Evolutionary conservation across 1,140 invertebrate species (phyloP).

Genomic region (Parapsyche elsis): DNA sequence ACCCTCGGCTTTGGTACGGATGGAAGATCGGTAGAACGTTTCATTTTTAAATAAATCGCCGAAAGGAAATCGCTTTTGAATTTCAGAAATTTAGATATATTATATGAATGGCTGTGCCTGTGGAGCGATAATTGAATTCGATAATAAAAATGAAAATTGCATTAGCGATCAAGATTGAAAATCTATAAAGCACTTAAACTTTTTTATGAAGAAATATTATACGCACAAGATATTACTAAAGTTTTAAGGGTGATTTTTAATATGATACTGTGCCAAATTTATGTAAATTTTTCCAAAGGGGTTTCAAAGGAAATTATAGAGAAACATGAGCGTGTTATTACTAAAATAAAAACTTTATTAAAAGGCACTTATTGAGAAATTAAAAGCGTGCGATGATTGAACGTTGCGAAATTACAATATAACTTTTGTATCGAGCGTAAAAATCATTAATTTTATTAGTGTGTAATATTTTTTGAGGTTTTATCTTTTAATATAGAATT

Average conservation of each 20-base stretch:
- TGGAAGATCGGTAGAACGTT: background rate
- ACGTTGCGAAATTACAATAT: no score
- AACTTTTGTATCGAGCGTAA: no score
- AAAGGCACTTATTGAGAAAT: conserved; percentile 6
- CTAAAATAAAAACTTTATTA: background rate
- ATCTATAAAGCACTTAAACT: background rate
- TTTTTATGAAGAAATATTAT: background rate
- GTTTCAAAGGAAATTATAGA: conserved; percentile 4
- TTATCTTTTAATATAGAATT: no score
- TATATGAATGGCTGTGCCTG: no score
- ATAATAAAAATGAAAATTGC: background rate
- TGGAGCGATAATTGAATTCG: background rate
- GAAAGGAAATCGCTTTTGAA: background rate
- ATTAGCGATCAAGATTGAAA: no score
- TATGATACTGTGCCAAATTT: background rate
- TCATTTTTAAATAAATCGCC: background rate
- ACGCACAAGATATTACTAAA: background rate
- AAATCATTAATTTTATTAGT: no score
- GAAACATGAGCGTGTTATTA: background rate
- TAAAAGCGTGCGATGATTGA: background rate
- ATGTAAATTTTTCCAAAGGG: background rate
- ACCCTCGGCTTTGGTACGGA: background rate
- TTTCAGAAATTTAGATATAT: no score
- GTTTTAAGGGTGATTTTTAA: background rate
- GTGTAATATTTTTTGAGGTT: no score